Percentiles rank a stretch among this genome's conserved stretches.
Evolutionary conservation across 2,888 invertebrate genomes (phyloP).

Genomic region (Morinoia aosen): DNA sequence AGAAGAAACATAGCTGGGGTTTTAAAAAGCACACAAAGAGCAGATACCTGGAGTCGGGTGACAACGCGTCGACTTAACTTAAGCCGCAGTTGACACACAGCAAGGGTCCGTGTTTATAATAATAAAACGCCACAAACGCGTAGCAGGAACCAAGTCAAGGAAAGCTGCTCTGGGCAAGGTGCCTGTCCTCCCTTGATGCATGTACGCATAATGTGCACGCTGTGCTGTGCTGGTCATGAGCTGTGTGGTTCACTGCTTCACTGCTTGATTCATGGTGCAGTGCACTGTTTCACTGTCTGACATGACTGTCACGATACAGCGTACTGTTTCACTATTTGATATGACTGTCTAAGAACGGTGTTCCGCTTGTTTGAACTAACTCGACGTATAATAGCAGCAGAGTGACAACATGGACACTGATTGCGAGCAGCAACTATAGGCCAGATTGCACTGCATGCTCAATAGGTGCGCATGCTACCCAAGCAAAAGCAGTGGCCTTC

Average conservation of each 20-base stretch:
- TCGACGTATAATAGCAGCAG: too few species aligned
- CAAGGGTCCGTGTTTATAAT: not conserved
- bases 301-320: too few species aligned
- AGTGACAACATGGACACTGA: too few species aligned
- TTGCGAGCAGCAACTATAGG: not conserved
- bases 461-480: not conserved
- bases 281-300: too few species aligned
- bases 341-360: too few species aligned
- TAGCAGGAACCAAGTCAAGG: not conserved
- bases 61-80: not conserved
- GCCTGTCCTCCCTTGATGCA: not conserved
- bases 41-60: not conserved
- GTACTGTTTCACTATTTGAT: too few species aligned
- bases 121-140: not conserved
- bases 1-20: too few species aligned
- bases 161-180: not conserved
- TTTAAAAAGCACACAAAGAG: not conserved
- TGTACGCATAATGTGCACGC: not conserved
- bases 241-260: too few species aligned
- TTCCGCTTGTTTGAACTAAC: too few species aligned
- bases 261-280: too few species aligned
- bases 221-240: not conserved
- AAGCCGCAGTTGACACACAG: not conserved
- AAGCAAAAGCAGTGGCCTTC: not conserved
- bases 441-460: not conserved